These are phyloP conservation scores for Bembecia ichneumoniformis DNA, from an alignment of 2,888 invertebrate species.

Conservation along the genomic window DNA sequence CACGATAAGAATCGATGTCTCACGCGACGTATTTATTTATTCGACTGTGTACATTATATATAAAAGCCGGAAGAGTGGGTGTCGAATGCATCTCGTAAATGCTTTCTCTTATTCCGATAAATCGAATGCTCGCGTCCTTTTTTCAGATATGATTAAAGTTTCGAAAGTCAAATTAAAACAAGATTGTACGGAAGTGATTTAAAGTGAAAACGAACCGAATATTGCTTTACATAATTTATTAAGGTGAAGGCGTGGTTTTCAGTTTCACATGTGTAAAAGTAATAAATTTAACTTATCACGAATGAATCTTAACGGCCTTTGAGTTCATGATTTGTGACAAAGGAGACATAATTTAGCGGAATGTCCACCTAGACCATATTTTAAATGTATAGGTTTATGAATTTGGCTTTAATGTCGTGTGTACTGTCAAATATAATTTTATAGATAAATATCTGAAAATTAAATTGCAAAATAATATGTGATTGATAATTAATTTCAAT, in stretches of 20 bases:
- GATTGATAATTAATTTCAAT: too few species aligned
- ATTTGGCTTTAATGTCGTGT: neutral
- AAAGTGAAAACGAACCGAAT: constrained; percentile 30
- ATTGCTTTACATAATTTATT: constrained; percentile 29
- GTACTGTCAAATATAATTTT: too few species aligned
- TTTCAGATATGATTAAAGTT: constrained; percentile 20
- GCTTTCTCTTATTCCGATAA: constrained; percentile 32
- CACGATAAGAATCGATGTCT: constrained; percentile 70
- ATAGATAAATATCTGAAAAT: too few species aligned
- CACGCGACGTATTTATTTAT: constrained; percentile 65
- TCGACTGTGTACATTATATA: constrained; percentile 28
- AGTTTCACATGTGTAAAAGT: constrained; percentile 34
- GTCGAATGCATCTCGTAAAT: constrained; percentile 31
- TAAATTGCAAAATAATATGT: too few species aligned
- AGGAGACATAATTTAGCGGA: neutral
- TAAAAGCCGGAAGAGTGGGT: constrained; percentile 48
- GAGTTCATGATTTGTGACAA: neutral
- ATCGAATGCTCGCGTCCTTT: constrained; percentile 12
- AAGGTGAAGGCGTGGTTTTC: constrained; percentile 34
- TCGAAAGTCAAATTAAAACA: constrained; percentile 16
- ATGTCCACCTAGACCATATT: neutral
- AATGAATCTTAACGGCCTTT: constrained; percentile 27
- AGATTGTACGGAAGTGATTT: constrained; percentile 11
- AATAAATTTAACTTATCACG: constrained; percentile 40
- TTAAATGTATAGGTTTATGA: neutral